Percentiles rank a stretch among this genome's conserved stretches.
phyloP scores from a whole-genome alignment of 2,888 invertebrate genomes.

The Drosophila austrosaltans region DNA sequence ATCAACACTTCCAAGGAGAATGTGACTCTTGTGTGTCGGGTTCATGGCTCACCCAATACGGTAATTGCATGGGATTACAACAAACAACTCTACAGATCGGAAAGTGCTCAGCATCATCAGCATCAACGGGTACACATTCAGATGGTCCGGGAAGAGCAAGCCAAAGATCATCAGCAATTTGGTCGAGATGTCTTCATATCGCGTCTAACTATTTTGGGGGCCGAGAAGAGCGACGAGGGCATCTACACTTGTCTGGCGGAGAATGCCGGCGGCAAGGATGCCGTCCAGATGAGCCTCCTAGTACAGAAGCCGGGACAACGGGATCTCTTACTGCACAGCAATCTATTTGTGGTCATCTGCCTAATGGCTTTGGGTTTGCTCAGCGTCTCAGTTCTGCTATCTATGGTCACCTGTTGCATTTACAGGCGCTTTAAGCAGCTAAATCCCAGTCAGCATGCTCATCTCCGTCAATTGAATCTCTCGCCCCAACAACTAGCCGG shows the following conservation, averaged over 20 bases:
- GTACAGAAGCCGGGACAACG: constrained; percentile 73
- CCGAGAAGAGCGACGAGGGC: constrained; percentile 87
- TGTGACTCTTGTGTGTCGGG: constrained; percentile 90
- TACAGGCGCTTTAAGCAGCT: constrained; percentile 37
- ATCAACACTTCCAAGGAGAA: constrained; percentile 87
- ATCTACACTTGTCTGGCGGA: constrained; percentile 91
- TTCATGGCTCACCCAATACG: constrained; percentile 90
- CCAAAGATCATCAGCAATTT: constrained; percentile 74
- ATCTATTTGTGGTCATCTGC: constrained; percentile 78
- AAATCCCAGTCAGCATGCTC: constrained; percentile 20
- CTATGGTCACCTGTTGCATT: constrained; percentile 69
- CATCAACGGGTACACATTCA: constrained; percentile 75
- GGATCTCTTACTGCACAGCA: constrained; percentile 73
- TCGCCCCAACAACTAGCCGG: constrained; percentile 15
- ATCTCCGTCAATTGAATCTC: constrained; percentile 13
- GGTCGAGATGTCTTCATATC: constrained; percentile 78
- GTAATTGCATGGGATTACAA: constrained; percentile 89
- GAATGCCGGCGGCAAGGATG: constrained; percentile 91
- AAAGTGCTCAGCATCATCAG: constrained; percentile 29
- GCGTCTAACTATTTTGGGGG: constrained; percentile 87
- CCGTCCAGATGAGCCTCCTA: constrained; percentile 86
- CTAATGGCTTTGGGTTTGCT: constrained; percentile 80
- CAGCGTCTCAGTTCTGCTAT: constrained; percentile 78
- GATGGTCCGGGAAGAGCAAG: constrained; percentile 80
- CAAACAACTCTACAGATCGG: constrained; percentile 82